Evolutionary conservation across 1,140 invertebrate genomes (phyloP), one percentile per base, ranked within the genome.

Genomic region (Drosophila pseudoananassae): DNA sequence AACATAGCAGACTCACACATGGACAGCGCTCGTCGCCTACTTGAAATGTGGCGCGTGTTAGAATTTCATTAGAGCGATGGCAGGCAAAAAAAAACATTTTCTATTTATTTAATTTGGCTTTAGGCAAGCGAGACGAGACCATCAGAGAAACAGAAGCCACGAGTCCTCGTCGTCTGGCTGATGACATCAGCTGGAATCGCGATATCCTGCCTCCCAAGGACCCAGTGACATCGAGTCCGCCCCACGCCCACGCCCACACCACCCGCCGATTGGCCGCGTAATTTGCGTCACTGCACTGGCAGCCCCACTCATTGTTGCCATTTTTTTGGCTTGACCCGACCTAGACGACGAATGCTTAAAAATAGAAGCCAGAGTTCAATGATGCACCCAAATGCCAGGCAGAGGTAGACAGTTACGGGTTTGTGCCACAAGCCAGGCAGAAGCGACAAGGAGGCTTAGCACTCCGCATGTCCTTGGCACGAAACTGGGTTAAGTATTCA

Each of bases 101-200:
- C 74, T 80, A 75, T 87, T 84, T 84, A 73, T 79, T 85, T 78
- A 82, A 85, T 87, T 83, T 76, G 76, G 55, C 72, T 70, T 73
- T 64, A 45, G 57, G 56, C 68, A 71, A 71, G n/a, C 54, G 58
- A 23, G 59, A 57, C 43, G 52, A 53, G 56, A 38, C 23, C 56
- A 46, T 59, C 31, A 49, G 47, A 49, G 29, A 50, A 66, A 63
- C 53, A 49, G 59, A 57, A 59, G 51, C 60, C 75, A 47, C 58
- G 50, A 49, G 55, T 49, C 51, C 50, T 63, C 70, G 66, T 69
- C 63, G 53, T 71, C 55, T 66, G 33, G 29, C 54, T 71, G 78
- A 87, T 85, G 82, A 78, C 82, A 85, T 87, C 83, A 85, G 82
- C 82, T 71, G 27, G 46, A 65, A 46, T 64, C 45, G 59, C 59